Evolutionary conservation across 2,797 vertebrate genomes (phyloP).

Genomic region (Holocentrus rufus): DNA sequence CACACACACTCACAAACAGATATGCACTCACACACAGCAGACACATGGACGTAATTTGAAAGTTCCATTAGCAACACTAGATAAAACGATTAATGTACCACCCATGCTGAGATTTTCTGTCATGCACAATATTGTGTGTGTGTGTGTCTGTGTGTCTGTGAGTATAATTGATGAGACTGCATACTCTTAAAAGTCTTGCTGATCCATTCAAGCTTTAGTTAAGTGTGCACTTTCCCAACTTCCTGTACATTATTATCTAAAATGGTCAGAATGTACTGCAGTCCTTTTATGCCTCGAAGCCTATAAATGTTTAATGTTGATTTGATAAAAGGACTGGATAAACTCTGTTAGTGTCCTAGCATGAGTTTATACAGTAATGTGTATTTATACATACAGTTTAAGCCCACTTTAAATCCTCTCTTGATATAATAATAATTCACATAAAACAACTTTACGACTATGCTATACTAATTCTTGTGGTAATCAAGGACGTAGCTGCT

Average conservation of each 20-base stretch:
- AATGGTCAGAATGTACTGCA: slow-evolving; percentile 14
- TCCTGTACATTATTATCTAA: slow-evolving; percentile 27
- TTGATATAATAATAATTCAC: neutral
- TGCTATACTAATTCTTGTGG: neutral
- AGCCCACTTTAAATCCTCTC: neutral
- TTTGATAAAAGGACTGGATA: slow-evolving; percentile 1
- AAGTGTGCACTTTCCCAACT: slow-evolving; percentile 44
- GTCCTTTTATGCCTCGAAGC: slow-evolving; percentile 17
- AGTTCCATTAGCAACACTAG: slow-evolving; percentile 48
- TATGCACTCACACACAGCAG: slow-evolving; percentile 13
- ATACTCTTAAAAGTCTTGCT: slow-evolving; percentile 39
- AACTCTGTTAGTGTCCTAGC: too few species aligned
- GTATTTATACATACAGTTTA: slow-evolving; percentile 20
- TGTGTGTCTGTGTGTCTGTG: slow-evolving; percentile 20
- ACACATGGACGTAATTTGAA: slow-evolving; percentile 32
- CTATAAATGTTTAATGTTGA: slow-evolving; percentile 41
- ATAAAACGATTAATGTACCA: slow-evolving; percentile 34
- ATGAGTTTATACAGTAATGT: slow-evolving; percentile 20
- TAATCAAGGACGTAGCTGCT: too few species aligned
- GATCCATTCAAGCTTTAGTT: slow-evolving; percentile 34
- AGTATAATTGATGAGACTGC: slow-evolving; percentile 35
- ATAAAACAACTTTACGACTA: neutral
- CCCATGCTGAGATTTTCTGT: slow-evolving; percentile 1
- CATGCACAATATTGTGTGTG: neutral
- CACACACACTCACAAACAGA: slow-evolving; percentile 3